phyloP scores from a whole-genome alignment of 2,113 vertebrate species.

The Podarcis raffonei region DNA sequence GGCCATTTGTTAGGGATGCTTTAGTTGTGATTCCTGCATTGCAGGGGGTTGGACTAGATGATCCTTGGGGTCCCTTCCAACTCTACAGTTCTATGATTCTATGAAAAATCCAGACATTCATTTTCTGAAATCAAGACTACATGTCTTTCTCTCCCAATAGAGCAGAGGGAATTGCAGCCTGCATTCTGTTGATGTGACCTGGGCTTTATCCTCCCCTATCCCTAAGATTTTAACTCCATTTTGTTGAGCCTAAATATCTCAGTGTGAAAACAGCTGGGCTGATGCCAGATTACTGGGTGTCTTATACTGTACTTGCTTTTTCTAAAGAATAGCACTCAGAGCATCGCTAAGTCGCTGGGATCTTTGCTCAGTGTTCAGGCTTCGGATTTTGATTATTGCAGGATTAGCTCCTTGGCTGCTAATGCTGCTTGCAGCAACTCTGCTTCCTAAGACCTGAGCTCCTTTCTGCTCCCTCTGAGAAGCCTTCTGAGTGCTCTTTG shows the following conservation, averaged over 20 bases:
- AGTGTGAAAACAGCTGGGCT: not conserved
- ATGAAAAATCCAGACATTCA: not conserved
- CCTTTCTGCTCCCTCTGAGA: not conserved
- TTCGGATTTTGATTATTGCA: not conserved
- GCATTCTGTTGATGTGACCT: too few species aligned
- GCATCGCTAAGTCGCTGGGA: not conserved
- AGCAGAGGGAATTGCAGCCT: not conserved
- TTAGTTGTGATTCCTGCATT: too few species aligned
- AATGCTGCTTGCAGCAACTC: not conserved
- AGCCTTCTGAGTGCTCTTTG: not conserved
- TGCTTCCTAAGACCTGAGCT: not conserved
- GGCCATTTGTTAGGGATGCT: too few species aligned
- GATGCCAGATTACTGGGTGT: not conserved
- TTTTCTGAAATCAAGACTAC: not conserved
- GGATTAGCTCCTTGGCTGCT: not conserved
- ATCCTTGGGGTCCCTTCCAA: too few species aligned
- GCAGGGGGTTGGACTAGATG: too few species aligned
- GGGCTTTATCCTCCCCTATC: not conserved
- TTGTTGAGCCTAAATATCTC: not conserved
- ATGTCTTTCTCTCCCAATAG: too few species aligned
- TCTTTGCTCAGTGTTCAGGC: not conserved
- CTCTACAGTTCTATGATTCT: too few species aligned
- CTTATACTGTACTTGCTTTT: not conserved
- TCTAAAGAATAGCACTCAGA: accelerated
- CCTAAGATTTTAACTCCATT: not conserved